phyloP scores from a whole-genome alignment of 1,140 invertebrate genomes.

The Pachypsylla venusta region DNA sequence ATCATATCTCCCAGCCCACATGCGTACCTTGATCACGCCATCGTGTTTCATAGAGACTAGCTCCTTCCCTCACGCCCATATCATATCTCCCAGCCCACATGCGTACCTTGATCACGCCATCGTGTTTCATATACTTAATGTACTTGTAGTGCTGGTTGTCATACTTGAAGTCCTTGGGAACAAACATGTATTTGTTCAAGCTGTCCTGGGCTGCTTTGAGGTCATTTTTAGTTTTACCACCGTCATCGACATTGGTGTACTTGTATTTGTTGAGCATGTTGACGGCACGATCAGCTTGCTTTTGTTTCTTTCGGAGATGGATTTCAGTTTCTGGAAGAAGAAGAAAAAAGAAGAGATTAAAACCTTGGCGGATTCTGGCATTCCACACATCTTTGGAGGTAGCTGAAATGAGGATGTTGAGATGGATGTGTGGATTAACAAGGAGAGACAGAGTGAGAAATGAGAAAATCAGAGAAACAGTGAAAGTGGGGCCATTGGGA shows the following conservation, averaged over 20 bases:
- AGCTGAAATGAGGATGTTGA: too few relatives aligned
- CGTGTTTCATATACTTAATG: slow-evolving; percentile 56
- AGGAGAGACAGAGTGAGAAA: too few relatives aligned
- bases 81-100: too few relatives aligned
- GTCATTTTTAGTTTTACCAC: slow-evolving; percentile 19
- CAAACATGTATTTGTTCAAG: slow-evolving; percentile 40
- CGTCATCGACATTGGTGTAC: slow-evolving; percentile 32
- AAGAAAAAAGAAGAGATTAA: slow-evolving; percentile 22
- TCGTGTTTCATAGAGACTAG: too few relatives aligned
- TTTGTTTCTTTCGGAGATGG: slow-evolving; percentile 42
- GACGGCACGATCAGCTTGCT: slow-evolving; percentile 41
- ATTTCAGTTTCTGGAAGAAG: slow-evolving; percentile 36
- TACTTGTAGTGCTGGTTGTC: slow-evolving; percentile 68
- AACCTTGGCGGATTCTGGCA: too few relatives aligned
- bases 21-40: too few relatives aligned
- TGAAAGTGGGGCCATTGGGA: too few relatives aligned
- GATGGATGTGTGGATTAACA: too few relatives aligned
- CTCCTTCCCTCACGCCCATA: too few relatives aligned
- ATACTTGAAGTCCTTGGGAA: slow-evolving; percentile 59
- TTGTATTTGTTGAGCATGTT: slow-evolving; percentile 50
- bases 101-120: slow-evolving; percentile 51
- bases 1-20: too few relatives aligned
- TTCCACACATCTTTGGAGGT: too few relatives aligned
- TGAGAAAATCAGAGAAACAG: too few relatives aligned
- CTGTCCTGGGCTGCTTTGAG: slow-evolving; percentile 4